A percentile compares a stretch with the other conserved stretches of the same genome.
phyloP scores from a whole-genome alignment of 2,888 invertebrate species.

The Acronicta leporina region DNA sequence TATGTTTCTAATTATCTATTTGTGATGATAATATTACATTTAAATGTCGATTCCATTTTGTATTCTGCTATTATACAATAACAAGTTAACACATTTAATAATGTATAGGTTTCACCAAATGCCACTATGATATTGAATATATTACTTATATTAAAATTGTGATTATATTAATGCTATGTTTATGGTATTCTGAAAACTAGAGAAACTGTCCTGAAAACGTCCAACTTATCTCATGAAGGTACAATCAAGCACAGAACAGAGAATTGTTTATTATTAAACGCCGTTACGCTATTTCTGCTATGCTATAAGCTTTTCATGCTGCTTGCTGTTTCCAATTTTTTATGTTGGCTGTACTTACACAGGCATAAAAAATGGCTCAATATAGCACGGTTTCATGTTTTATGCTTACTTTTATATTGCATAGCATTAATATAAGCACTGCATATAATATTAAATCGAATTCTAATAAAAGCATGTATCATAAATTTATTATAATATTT shows the following conservation, averaged over 20 bases:
- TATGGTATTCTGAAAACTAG: background rate
- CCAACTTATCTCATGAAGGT: background rate
- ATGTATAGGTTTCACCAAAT: conserved; percentile 52
- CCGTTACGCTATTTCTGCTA: too few species aligned
- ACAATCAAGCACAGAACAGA: conserved; percentile 6
- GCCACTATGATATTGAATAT: conserved; percentile 45
- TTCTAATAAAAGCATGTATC: conserved; percentile 38
- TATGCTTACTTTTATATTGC: background rate
- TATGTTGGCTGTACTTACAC: background rate
- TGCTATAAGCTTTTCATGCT: background rate
- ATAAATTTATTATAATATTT: conserved; percentile 38
- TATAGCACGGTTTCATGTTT: too few species aligned
- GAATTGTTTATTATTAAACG: too few species aligned
- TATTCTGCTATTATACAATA: conserved; percentile 42
- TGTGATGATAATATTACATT: conserved; percentile 21
- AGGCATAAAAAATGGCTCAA: too few species aligned
- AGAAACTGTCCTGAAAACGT: background rate
- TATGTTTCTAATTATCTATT: conserved; percentile 40
- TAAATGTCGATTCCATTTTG: conserved; percentile 36
- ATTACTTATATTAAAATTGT: conserved; percentile 21
- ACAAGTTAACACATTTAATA: conserved; percentile 40
- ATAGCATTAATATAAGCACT: conserved; percentile 33
- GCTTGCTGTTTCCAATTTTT: conserved; percentile 7
- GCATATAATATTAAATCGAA: conserved; percentile 29
- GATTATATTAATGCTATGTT: conserved; percentile 37